Percentiles rank a stretch among this genome's conserved stretches.
phyloP scores from a whole-genome alignment of 1,140 invertebrate species.

The Glossosoma conforme region DNA sequence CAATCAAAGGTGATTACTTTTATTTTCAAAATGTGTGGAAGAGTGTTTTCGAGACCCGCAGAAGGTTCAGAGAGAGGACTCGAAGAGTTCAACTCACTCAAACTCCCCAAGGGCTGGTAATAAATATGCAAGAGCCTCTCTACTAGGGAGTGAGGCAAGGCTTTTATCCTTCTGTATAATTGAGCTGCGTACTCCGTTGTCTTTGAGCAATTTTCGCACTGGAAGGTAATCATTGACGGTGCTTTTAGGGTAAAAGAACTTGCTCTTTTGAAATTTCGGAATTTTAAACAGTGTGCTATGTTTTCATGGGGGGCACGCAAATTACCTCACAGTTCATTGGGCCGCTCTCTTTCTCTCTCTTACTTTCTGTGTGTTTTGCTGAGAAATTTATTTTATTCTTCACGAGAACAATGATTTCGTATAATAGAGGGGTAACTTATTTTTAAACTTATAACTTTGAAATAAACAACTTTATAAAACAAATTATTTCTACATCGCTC shows the following conservation, averaged over 20 bases:
- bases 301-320: no score
- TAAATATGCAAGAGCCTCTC: conserved; percentile 27
- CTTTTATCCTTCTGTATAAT: conserved; percentile 27
- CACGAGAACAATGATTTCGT: no score
- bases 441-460: no score
- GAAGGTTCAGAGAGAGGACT: neutral
- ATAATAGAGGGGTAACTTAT: no score
- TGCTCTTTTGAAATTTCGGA: conserved; percentile 6
- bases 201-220: conserved; percentile 31
- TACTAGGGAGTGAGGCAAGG: conserved; percentile 3
- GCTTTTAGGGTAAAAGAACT: conserved; percentile 7
- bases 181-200: conserved; percentile 24
- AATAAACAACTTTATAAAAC: no score
- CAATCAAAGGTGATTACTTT: conserved; percentile 4
- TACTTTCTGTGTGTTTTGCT: no score
- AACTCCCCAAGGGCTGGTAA: conserved; percentile 11
- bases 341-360: neutral
- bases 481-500: no score
- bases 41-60: neutral
- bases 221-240: conserved; percentile 18
- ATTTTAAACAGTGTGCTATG: neutral
- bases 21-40: conserved; percentile 1
- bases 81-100: conserved; percentile 5
- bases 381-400: no score
- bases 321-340: neutral